Percentiles rank a stretch among this genome's conserved stretches.
phyloP scores from a whole-genome alignment of 1,140 invertebrate genomes.

The Tetramorium simillimum region DNA sequence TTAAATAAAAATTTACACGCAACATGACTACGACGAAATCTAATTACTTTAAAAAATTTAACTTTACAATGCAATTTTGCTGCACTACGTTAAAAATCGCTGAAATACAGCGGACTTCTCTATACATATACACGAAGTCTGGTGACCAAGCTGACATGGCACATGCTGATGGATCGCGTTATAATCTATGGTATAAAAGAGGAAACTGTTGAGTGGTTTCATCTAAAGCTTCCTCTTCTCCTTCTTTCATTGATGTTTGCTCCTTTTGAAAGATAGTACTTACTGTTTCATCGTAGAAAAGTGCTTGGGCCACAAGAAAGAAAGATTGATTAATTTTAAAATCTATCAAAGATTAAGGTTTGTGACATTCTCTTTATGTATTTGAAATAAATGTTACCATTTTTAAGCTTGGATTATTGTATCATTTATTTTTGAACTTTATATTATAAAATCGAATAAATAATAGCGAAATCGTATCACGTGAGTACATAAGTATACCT shows the following conservation, averaged over 20 bases:
- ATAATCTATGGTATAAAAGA: conserved; percentile 9
- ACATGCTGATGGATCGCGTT: conserved; percentile 29
- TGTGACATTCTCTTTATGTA: neutral
- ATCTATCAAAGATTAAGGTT: neutral
- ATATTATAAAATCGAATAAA: neutral
- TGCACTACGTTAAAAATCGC: neutral
- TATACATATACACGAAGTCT: neutral
- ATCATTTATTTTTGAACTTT: neutral
- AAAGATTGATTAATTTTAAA: neutral
- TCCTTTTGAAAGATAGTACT: neutral
- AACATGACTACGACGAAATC: neutral
- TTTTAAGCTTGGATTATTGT: neutral
- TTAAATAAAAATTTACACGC: conserved; percentile 3
- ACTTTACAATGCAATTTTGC: neutral
- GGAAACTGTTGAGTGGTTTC: neutral
- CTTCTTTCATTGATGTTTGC: neutral
- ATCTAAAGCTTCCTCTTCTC: neutral
- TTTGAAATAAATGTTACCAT: neutral
- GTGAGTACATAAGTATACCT: too few species aligned
- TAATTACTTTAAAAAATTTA: conserved; percentile 2
- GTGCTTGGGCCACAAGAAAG: neutral
- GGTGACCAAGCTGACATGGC: neutral
- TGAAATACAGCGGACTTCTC: neutral
- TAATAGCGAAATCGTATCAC: too few species aligned
- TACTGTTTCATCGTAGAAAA: conserved; percentile 4